Evolutionary conservation across 2,888 invertebrate species (phyloP), one percentile per base, ranked within the genome.

Genomic region (Cephus pulcher): DNA sequence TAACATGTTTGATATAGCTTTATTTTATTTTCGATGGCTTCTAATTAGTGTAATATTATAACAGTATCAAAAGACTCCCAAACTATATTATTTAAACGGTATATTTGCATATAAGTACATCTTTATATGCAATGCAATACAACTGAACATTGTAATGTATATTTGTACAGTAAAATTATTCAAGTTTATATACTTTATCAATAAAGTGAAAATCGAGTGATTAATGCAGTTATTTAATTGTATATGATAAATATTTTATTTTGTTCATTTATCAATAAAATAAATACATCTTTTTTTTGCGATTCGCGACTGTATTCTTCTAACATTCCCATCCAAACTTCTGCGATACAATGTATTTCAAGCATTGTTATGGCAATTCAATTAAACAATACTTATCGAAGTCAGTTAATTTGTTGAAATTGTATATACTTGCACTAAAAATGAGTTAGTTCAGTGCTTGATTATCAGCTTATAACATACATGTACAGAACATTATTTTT

Each of bases 401-500:
- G 23, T 56, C 23, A 23, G 56, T 56, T 6, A 23, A 56, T 23
- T 56, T 9, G 56, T 56, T 56, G 23, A 56, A 56, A 56, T 23
- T 9, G 56, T 23, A 56, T 56, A 15, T 56, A 56, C 23, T 56
- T 56, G 56, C 23, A 56, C 56, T 56, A 56, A 56, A 56, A 56
- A 23, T 6, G 9, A 56, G 56, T 56, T 56, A 56, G 6, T 56
- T 9, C 56, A 56, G 2, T 23, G 56, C 40, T 56, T 56, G 23
- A 56, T 56, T 56, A 56, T 56, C 56, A 56, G 23, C 56, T 56
- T 56, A 56, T 56, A 56, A 23, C 23, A 56, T 56, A 56, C 23
- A 56, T 23, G 56, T 56, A 56, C 56, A 56, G 56, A 56, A 73
- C 74, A 69, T 33, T 75, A 35, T 37, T 76, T 78, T 75, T 80